Percentiles rank a stretch among this genome's conserved stretches.
Conservation (phyloP, 2,888 invertebrate species). For the Prionchulus punctatus region DNA sequence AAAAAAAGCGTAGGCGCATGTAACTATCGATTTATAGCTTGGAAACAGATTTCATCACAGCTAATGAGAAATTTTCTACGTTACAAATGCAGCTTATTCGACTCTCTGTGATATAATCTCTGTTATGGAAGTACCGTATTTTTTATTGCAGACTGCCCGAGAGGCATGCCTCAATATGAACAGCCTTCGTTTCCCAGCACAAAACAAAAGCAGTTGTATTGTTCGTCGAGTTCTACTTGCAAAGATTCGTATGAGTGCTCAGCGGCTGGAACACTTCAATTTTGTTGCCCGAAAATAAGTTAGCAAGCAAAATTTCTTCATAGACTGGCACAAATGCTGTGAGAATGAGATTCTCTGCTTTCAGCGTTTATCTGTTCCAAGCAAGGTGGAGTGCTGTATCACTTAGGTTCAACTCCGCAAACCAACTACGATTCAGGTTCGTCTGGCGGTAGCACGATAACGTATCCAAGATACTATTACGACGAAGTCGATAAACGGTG, state of each 20-base stretch:
- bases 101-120: too few species aligned
- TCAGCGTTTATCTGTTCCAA: not conserved
- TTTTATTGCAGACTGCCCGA: constrained; percentile 30
- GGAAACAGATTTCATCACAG: too few species aligned
- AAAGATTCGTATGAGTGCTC: not conserved
- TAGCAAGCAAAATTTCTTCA: not conserved
- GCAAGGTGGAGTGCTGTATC: not conserved
- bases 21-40: too few species aligned
- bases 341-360: not conserved
- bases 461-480: not conserved
- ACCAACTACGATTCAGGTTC: not conserved
- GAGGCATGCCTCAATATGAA: constrained; percentile 29
- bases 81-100: too few species aligned
- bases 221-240: constrained; percentile 7
- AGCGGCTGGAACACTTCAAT: not conserved
- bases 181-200: constrained; percentile 29
- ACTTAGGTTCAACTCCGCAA: not conserved
- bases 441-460: not conserved
- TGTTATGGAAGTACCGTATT: too few species aligned
- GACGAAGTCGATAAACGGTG: not conserved
- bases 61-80: too few species aligned
- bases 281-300: not conserved
- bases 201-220: constrained; percentile 30
- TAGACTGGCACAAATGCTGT: not conserved
- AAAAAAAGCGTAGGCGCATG: too few species aligned